Evolutionary conservation across 2,797 vertebrate species (phyloP).

Genomic region (Sparidentex hasta): DNA sequence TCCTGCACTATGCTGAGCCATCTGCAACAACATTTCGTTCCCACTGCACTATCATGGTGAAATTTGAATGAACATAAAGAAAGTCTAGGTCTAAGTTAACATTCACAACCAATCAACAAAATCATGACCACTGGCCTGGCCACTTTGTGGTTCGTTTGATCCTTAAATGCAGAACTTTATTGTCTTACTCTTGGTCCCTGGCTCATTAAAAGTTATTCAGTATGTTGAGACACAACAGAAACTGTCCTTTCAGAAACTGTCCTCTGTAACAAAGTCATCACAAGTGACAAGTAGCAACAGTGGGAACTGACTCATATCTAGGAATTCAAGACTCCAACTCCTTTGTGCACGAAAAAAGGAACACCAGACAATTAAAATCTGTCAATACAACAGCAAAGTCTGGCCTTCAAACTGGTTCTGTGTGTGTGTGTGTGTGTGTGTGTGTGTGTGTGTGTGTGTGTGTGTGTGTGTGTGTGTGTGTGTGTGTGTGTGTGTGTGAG

Average conservation of each 20-base stretch:
- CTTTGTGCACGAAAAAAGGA: not conserved
- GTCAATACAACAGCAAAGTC: not conserved
- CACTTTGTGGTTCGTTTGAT: slow-evolving; percentile 5
- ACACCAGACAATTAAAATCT: not conserved
- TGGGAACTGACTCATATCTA: not conserved
- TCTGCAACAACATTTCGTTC: no score
- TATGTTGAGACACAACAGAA: slow-evolving; percentile 3
- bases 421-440: no score
- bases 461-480: no score
- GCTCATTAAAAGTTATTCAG: slow-evolving; percentile 34
- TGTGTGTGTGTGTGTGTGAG: no score
- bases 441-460: no score
- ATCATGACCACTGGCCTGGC: not conserved
- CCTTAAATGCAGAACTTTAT: slow-evolving; percentile 41
- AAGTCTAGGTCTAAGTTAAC: not conserved
- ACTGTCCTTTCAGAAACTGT: slow-evolving; percentile 1
- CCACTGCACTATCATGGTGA: no score
- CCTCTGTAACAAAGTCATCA: slow-evolving; percentile 8
- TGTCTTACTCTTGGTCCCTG: slow-evolving; percentile 6
- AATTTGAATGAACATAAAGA: no score
- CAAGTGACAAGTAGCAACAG: slow-evolving; percentile 14
- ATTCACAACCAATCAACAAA: slow-evolving; percentile 25
- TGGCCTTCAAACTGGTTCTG: not conserved
- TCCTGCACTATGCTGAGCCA: no score
- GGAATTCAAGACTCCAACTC: not conserved